phyloP scores from a whole-genome alignment of 2,888 invertebrate species.

The Empis livida region DNA sequence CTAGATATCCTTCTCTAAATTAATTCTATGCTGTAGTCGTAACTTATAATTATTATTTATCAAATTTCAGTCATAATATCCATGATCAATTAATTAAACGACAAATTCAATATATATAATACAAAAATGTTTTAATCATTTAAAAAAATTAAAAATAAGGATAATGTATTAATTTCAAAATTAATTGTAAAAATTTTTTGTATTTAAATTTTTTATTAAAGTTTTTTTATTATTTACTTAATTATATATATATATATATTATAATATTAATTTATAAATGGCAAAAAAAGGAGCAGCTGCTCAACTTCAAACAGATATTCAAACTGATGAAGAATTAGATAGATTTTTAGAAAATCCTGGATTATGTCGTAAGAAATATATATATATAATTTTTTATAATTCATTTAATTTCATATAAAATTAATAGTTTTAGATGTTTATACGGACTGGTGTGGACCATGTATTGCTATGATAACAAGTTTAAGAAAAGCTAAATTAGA shows the following conservation, averaged over 20 bases:
- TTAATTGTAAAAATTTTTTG: background rate
- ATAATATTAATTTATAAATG: constrained; percentile 30
- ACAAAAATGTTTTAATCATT: too few relatives aligned
- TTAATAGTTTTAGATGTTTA: constrained; percentile 73
- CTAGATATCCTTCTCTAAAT: too few relatives aligned
- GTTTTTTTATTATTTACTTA: background rate
- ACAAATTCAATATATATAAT: background rate
- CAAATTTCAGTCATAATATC: background rate
- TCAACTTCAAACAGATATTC: constrained; percentile 67
- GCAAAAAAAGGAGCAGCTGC: constrained; percentile 65
- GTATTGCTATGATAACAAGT: constrained; percentile 69
- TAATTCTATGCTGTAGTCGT: too few relatives aligned
- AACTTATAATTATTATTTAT: background rate
- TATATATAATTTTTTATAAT: background rate
- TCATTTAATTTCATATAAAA: background rate
- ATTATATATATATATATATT: too few relatives aligned
- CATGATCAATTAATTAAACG: background rate
- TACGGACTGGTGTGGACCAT: constrained; percentile 87
- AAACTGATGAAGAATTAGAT: constrained; percentile 74
- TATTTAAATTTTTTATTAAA: constrained; percentile 1
- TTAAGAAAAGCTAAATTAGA: constrained; percentile 79
- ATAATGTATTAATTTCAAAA: too few relatives aligned
- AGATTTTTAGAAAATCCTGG: constrained; percentile 64
- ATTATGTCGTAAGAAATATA: constrained; percentile 46
- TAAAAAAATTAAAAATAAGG: background rate